These are phyloP conservation scores for Gryon sp. DNA, from an alignment of 1,140 invertebrate species.

Conservation along the genomic window DNA sequence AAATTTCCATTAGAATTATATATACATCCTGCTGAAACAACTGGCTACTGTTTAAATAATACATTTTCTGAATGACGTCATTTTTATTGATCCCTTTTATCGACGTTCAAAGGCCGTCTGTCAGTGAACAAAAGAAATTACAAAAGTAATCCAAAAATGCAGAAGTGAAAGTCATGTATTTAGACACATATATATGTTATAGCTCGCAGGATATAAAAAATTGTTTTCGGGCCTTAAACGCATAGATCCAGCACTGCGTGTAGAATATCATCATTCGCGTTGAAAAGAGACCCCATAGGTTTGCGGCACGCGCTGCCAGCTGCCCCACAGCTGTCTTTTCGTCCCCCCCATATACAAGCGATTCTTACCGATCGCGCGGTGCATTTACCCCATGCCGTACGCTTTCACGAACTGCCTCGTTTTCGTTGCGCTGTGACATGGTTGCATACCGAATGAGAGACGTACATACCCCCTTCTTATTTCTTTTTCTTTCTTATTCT, in stretches of 20 bases:
- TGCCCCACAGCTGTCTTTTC: conserved; percentile 79
- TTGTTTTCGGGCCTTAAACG: conserved; percentile 37
- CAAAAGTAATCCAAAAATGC: conserved; percentile 3
- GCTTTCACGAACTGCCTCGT: conserved; percentile 61
- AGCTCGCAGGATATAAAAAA: not conserved
- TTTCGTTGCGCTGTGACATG: conserved; percentile 55
- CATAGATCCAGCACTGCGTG: conserved; percentile 66
- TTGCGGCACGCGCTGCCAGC: conserved; percentile 80
- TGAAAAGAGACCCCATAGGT: conserved; percentile 79
- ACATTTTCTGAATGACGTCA: not conserved
- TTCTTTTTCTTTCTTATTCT: not conserved
- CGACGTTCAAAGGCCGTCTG: not conserved
- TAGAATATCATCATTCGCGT: conserved; percentile 70
- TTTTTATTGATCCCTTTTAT: conserved; percentile 1
- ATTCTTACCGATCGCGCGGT: conserved; percentile 72
- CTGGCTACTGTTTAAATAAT: not conserved
- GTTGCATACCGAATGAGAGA: conserved; percentile 59
- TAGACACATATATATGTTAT: no score
- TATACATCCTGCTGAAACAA: no score
- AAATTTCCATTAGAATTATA: no score
- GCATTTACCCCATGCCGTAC: conserved; percentile 70
- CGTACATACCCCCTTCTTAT: conserved; percentile 33
- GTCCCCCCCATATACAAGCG: conserved; percentile 68
- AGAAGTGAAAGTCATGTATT: conserved; percentile 42
- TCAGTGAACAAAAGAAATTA: conserved; percentile 3